phyloP scores from a whole-genome alignment of 2,797 vertebrate species.

The Sphenopsis melanotis region DNA sequence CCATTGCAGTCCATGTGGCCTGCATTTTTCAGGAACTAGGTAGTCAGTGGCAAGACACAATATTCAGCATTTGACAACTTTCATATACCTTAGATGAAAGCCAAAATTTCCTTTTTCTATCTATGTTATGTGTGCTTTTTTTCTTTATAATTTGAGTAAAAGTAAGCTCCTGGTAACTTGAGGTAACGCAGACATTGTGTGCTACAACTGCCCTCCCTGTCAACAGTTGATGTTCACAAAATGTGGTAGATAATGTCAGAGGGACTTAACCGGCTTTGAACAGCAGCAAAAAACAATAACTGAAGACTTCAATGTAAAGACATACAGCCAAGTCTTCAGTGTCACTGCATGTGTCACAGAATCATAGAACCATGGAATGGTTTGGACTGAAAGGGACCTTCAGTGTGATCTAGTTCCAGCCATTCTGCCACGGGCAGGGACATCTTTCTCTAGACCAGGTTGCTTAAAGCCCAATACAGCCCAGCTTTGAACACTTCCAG shows the following conservation, averaged over 20 bases:
- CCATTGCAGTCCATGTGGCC: rapidly evolving
- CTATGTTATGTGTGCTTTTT: not conserved
- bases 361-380: not conserved
- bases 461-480: not conserved
- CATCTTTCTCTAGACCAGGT: not conserved
- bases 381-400: not conserved
- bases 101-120: not conserved
- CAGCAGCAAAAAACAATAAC: not conserved
- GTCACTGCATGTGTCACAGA: too few species aligned
- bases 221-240: not conserved
- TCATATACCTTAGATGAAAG: not conserved
- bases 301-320: not conserved
- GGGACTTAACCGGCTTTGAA: not conserved
- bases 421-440: not conserved
- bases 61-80: not conserved
- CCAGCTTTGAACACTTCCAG: not conserved
- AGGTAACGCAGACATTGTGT: not conserved
- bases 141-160: not conserved
- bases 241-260: not conserved
- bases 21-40: not conserved
- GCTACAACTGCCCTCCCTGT: not conserved
- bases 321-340: not conserved
- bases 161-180: not conserved
- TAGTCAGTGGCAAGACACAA: not conserved
- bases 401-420: rapidly evolving